Conservation (phyloP, 2,113 vertebrate genomes). For the Cochlearius cochlearius region DNA sequence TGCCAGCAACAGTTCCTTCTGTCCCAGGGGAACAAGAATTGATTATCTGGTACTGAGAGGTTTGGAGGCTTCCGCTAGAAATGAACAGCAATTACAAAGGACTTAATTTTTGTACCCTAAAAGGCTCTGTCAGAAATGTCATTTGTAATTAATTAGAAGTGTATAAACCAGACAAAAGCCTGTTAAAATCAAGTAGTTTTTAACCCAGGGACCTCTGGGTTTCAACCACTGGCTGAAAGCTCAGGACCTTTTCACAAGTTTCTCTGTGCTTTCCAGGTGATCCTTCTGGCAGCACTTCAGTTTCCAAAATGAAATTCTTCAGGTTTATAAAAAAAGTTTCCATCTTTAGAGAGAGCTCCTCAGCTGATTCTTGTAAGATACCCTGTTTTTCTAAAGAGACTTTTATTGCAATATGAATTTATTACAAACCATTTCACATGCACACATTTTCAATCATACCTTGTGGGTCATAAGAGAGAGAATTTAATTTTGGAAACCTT, state of each 20-base stretch:
- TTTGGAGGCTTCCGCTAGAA: not conserved
- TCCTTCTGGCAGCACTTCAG: not conserved
- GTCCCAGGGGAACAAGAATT: not conserved
- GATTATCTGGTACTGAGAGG: not conserved
- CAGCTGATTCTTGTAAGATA: not conserved
- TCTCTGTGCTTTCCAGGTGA: not conserved
- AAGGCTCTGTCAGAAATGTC: not conserved
- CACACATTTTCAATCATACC: not conserved
- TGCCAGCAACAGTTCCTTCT: not conserved
- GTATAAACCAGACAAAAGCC: not conserved
- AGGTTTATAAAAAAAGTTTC: not conserved
- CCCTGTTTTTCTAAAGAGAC: slow-evolving; percentile 5
- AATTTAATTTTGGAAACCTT: slow-evolving; percentile 43
- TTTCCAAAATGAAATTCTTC: not conserved
- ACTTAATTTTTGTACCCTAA: not conserved
- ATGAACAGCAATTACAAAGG: not conserved
- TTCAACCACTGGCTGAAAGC: not conserved
- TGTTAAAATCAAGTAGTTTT: not conserved
- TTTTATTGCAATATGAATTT: not conserved
- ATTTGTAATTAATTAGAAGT: not conserved
- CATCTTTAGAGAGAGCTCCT: not conserved
- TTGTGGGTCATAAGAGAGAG: slow-evolving; percentile 12
- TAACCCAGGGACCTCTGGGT: not conserved
- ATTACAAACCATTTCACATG: slow-evolving; percentile 15
- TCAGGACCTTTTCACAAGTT: not conserved